Evolutionary conservation across 2,888 invertebrate genomes (phyloP).

Genomic region (Tholera decimalis): DNA sequence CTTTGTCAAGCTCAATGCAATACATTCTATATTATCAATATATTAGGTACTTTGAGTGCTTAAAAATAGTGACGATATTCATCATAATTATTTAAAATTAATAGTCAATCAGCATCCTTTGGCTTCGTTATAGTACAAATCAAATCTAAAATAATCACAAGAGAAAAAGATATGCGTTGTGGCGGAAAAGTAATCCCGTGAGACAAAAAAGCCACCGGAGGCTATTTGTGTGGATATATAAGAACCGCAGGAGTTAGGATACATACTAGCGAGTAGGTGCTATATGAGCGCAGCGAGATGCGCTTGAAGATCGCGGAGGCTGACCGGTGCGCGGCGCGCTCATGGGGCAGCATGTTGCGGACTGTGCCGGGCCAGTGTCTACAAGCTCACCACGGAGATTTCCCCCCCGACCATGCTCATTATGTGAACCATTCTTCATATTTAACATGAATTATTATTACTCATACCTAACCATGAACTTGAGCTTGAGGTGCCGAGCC

Average conservation of each 20-base stretch:
- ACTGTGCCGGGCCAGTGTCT: slow-evolving; percentile 70
- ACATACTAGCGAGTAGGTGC: slow-evolving; percentile 90
- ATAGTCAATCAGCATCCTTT: slow-evolving; percentile 7
- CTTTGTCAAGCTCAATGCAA: too few species aligned
- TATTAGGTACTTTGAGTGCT: neutral
- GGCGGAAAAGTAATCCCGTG: slow-evolving; percentile 1
- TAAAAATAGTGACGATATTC: neutral
- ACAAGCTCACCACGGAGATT: slow-evolving; percentile 65
- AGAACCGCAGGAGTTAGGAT: slow-evolving; percentile 61
- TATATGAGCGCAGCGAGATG: slow-evolving; percentile 85
- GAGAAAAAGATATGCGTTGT: slow-evolving; percentile 17
- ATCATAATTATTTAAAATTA: slow-evolving; percentile 20
- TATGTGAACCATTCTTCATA: slow-evolving; percentile 68
- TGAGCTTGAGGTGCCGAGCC: slow-evolving; percentile 25
- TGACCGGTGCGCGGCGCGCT: slow-evolving; percentile 84
- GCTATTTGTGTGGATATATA: slow-evolving; percentile 16
- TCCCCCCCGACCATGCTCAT: slow-evolving; percentile 77
- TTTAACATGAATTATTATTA: slow-evolving; percentile 37
- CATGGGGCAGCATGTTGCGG: slow-evolving; percentile 88
- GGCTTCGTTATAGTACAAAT: neutral
- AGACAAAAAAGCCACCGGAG: slow-evolving; percentile 19
- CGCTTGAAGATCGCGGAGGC: slow-evolving; percentile 88
- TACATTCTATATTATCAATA: slow-evolving; percentile 10
- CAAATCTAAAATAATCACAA: slow-evolving; percentile 13
- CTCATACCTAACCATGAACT: slow-evolving; percentile 42